A percentile compares a stretch with the other conserved stretches of the same genome.
phyloP scores from a whole-genome alignment of 2,113 vertebrate genomes.

The Lagenorhynchus albirostris region DNA sequence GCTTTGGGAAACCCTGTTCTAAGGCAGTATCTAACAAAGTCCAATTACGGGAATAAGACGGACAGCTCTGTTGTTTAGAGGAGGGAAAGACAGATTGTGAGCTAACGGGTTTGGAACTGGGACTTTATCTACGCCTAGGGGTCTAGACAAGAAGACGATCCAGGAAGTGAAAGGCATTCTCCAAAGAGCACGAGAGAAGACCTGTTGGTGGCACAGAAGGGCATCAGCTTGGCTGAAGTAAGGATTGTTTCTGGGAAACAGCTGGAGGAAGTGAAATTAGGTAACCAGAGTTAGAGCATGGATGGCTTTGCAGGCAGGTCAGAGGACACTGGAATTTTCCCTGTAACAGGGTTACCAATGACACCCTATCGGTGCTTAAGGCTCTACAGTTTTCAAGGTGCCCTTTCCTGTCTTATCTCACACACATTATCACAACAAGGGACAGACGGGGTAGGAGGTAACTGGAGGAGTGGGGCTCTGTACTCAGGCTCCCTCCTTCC shows the following conservation, averaged over 20 bases:
- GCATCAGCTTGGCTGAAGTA: not conserved
- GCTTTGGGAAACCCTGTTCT: not conserved
- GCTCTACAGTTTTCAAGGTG: not conserved
- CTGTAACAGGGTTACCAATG: not conserved
- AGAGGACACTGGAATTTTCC: not conserved
- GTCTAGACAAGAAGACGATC: not conserved
- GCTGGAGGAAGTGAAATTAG: not conserved
- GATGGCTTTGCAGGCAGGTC: not conserved
- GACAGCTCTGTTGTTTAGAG: not conserved
- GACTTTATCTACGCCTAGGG: not conserved
- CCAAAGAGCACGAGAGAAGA: not conserved
- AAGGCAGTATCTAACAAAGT: not conserved
- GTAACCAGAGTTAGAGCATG: not conserved
- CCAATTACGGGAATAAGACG: not conserved
- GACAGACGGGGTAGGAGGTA: not conserved
- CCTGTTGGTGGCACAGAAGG: not conserved
- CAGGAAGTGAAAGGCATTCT: not conserved
- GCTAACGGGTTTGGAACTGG: not conserved
- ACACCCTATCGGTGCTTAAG: accelerated
- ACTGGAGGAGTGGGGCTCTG: not conserved
- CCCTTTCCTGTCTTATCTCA: not conserved
- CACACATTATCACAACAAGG: not conserved
- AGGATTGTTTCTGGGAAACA: not conserved
- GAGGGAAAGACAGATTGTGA: not conserved
- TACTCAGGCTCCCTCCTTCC: not conserved